Conservation (phyloP, 2,113 vertebrate species). For the Dendropsophus ebraccatus region DNA sequence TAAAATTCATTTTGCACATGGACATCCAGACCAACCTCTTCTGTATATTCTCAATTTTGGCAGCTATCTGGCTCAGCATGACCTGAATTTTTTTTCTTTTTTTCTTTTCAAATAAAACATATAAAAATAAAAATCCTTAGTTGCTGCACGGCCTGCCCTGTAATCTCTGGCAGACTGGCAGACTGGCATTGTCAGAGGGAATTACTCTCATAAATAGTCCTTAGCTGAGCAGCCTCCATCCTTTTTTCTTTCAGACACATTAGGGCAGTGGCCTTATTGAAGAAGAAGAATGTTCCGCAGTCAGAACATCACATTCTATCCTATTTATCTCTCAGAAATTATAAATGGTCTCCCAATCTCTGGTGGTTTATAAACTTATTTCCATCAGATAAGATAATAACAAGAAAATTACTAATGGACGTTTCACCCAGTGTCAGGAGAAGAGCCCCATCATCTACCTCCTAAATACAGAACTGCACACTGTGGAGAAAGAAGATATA, state of each 20-base stretch:
- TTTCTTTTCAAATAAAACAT: slow-evolving; percentile 58
- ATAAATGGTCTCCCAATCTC: background rate
- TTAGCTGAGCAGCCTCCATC: slow-evolving; percentile 63
- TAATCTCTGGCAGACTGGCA: slow-evolving; percentile 62
- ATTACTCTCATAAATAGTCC: slow-evolving; percentile 69
- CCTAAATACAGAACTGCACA: too few relatives aligned
- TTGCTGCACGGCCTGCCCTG: slow-evolving; percentile 51
- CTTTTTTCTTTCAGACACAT: slow-evolving; percentile 61
- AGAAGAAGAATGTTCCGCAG: slow-evolving; percentile 24
- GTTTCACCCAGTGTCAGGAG: background rate
- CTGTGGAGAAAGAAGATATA: background rate
- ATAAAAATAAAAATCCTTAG: slow-evolving; percentile 44
- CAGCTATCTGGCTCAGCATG: slow-evolving; percentile 59
- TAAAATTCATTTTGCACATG: too few relatives aligned
- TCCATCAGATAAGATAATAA: background rate
- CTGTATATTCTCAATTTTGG: slow-evolving; percentile 6
- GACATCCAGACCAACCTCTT: too few relatives aligned
- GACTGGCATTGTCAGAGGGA: slow-evolving; percentile 63
- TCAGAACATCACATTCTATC: background rate
- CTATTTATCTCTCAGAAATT: background rate
- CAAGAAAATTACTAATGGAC: background rate
- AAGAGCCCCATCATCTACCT: background rate
- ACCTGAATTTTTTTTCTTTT: slow-evolving; percentile 50
- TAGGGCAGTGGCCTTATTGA: slow-evolving; percentile 54
- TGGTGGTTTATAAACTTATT: background rate